Conservation (phyloP, 2,888 invertebrate genomes). For the Lasioglossum lativentre region DNA sequence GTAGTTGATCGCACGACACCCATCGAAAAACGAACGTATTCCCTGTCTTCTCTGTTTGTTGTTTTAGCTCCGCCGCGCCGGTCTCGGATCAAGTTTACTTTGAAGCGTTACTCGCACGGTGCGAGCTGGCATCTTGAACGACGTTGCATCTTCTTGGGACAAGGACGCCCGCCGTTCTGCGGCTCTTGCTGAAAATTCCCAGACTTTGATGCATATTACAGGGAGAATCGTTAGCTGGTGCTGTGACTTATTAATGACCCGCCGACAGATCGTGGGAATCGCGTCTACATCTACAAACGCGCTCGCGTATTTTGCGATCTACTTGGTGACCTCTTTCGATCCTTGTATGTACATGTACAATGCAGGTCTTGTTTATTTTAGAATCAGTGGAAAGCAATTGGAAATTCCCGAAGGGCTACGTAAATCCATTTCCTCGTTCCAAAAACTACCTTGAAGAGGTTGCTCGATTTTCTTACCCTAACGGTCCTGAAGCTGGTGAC, state of each 20-base stretch:
- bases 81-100: background rate
- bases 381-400: background rate
- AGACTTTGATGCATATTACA: background rate
- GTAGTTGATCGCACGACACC: background rate
- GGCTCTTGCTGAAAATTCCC: slow-evolving; percentile 85
- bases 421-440: background rate
- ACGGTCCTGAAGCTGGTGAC: slow-evolving; percentile 88
- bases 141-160: slow-evolving; percentile 87
- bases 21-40: background rate
- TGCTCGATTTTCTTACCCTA: slow-evolving; percentile 84
- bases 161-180: slow-evolving; percentile 88
- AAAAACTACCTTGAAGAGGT: background rate
- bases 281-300: background rate
- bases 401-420: background rate
- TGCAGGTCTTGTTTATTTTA: background rate
- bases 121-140: slow-evolving; percentile 86
- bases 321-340: background rate
- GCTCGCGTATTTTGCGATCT: background rate
- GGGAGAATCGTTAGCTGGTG: background rate
- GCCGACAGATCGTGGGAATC: background rate
- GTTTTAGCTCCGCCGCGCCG: background rate
- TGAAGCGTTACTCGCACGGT: slow-evolving; percentile 75
- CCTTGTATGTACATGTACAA: too few species aligned
- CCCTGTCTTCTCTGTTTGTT: background rate
- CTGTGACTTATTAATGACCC: background rate